Evolutionary conservation across 2,797 vertebrate genomes (phyloP), one percentile per base, ranked within the genome.

Genomic region (Sebastes baramenuke): DNA sequence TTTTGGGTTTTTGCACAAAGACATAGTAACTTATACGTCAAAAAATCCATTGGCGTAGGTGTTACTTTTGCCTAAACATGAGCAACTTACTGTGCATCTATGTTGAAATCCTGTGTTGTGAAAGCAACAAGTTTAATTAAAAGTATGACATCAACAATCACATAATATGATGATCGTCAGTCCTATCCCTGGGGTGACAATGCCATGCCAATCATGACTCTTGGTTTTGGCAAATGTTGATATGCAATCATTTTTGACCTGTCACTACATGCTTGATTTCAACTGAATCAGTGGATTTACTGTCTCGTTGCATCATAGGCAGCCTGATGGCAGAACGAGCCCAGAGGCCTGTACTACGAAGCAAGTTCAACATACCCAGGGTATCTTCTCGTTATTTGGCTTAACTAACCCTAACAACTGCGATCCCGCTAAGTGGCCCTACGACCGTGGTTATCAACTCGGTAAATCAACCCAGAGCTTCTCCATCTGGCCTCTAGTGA

Each of bases 191-290:
- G 0, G 8, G 75, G 72, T 58, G 59, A 78, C 27, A 5, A 9
- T 42, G 66, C 27, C 22, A 46, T 85, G 77, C 72, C 69, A 87
- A 52, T 16, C 18, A 38, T 84, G 80, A 84, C 59, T 79, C 52
- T 71, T 27, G 16, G 9, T 67, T 77, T 69, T 77, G 72, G 68
- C 38, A 89, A 61, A 85, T 62, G 25, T 34, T 73, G 38, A 60
- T 16, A 61, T 62, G 38, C 72, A 71, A n/a, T 67, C 2, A 79
- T 75, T 79, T 78, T 22, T 77, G 29, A 84, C 62, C 67, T 88
- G 89, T 81, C 74, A 79, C 80, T 80, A 80, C 88, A 76, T 67
- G 88, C 49, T 74, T 60, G 25, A 1, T 56, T 87, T 75, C 56
- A 29, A 70, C 42, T 76, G 75, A 79, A 68, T 83, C 24, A 24